Base-by-base conservation (phyloP, 2,888 invertebrate species). In the Apodemia duryi region DNA sequence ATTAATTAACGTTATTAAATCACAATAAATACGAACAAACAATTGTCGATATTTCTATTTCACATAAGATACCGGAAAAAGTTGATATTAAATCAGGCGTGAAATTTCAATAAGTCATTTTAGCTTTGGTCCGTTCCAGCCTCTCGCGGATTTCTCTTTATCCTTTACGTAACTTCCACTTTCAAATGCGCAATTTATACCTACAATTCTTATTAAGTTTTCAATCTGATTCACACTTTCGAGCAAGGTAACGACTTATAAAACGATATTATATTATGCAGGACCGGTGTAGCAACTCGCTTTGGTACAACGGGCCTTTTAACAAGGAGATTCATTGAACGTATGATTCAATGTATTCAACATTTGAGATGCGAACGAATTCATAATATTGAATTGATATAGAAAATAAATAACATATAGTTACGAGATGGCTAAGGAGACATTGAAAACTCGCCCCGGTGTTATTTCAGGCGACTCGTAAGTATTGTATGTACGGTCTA, bases 101-200 rank as follows among this genome's bases (percentile, higher is more conserved):
- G 10, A 32, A 28, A 62, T 49, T 62, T 65, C 61, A 65, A 61
- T 61, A 61, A 65, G 35, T 67, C 69, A 69, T 71, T 71, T 69
- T 65, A 71, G 69, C 70, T 69, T 67, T 67, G 68, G 66, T 66
- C 65, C 70, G 70, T 46, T 49, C 29, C n/a, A 57, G 67, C 49
- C 62, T 46, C 66, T 41, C 66, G 70, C 67, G 66, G 73, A 73
- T 73, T 74, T 73, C 74, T 70, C 73, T 73, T 71, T 67, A 63
- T 63, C 63, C 69, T 69, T 73, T 73, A 73, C 70, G 70, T 72
- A 73, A 74, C 69, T 61, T 65, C 64, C 29, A 43, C 66, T 67
- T 64, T 66, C 68, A 68, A 68, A 68, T 68, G 67, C 63, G 60
- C 63, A 43, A 64, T 65, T 67, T 60, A 67, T 68, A 66, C 66